Conservation (phyloP, 2,797 vertebrate genomes). For the Spea hammondii region DNA sequence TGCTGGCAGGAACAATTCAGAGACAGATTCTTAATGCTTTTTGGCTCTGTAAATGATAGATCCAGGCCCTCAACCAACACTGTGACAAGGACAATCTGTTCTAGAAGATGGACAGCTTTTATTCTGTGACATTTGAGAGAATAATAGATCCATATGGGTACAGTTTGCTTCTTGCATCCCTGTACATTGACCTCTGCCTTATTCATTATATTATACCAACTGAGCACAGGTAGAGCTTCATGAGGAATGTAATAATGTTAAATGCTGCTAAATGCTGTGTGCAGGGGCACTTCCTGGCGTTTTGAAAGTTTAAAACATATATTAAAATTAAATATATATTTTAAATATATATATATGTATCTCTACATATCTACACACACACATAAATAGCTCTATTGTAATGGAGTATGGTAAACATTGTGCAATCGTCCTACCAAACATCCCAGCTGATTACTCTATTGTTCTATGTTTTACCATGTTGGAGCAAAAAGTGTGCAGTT, state of each 20-base stretch:
- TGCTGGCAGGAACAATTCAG: constrained; percentile 25
- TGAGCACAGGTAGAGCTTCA: background rate
- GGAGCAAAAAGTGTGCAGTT: too few species aligned
- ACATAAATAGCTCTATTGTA: too few species aligned
- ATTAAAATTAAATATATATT: too few species aligned
- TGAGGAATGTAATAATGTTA: background rate
- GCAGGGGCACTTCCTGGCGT: too few species aligned
- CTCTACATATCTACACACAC: too few species aligned
- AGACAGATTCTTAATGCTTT: constrained; percentile 30
- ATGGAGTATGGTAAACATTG: too few species aligned
- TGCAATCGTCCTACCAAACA: too few species aligned
- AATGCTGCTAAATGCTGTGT: too few species aligned
- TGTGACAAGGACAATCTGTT: constrained; percentile 46
- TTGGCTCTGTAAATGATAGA: constrained; percentile 39
- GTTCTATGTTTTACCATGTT: too few species aligned
- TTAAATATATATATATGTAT: too few species aligned
- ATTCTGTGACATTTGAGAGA: constrained; percentile 35
- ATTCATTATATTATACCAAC: background rate
- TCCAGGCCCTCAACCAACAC: constrained; percentile 40
- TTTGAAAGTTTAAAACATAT: too few species aligned
- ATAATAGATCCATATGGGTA: constrained; percentile 40
- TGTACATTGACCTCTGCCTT: background rate
- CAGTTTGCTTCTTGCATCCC: constrained; percentile 3
- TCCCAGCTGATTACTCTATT: too few species aligned
- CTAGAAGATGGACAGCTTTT: constrained; percentile 38